A percentile compares a stretch with the other conserved stretches of the same genome.
These are phyloP conservation scores for Coenonympha glycerion DNA, from an alignment of 2,888 invertebrate species.

Conservation along the genomic window DNA sequence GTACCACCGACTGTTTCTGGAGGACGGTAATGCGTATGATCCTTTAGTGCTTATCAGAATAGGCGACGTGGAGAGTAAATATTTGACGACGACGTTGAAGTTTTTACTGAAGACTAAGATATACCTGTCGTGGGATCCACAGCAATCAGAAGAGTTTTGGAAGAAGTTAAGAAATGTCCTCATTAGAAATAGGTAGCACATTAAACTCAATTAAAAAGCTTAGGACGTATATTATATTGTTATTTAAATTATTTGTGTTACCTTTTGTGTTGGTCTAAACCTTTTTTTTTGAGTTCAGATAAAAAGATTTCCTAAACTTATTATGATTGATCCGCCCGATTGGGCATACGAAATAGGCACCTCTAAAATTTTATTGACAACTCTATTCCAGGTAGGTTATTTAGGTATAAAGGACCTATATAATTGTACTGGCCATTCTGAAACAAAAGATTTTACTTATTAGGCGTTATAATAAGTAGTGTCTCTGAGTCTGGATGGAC, in stretches of 20 bases:
- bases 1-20: conserved; percentile 77
- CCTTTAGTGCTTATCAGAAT: conserved; percentile 78
- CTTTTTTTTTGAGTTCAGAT: no score
- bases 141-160: conserved; percentile 60
- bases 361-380: no score
- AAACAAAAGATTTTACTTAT: no score
- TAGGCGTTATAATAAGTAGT: no score
- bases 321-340: no score
- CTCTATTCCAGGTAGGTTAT: no score
- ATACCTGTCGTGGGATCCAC: conserved; percentile 78
- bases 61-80: conserved; percentile 73
- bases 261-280: background rate
- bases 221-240: background rate
- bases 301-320: no score
- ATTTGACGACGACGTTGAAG: conserved; percentile 77
- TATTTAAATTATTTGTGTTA: background rate
- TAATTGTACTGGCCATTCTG: no score
- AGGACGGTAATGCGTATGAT: conserved; percentile 74
- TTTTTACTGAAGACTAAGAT: conserved; percentile 79
- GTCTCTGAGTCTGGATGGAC: no score
- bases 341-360: no score
- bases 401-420: no score
- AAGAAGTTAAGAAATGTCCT: conserved; percentile 56
- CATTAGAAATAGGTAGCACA: conserved; percentile 26
- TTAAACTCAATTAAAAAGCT: background rate